Evolutionary conservation across 2,113 vertebrate species (phyloP), one percentile per base, ranked within the genome.

Genomic region (Hoplias malabaricus): DNA sequence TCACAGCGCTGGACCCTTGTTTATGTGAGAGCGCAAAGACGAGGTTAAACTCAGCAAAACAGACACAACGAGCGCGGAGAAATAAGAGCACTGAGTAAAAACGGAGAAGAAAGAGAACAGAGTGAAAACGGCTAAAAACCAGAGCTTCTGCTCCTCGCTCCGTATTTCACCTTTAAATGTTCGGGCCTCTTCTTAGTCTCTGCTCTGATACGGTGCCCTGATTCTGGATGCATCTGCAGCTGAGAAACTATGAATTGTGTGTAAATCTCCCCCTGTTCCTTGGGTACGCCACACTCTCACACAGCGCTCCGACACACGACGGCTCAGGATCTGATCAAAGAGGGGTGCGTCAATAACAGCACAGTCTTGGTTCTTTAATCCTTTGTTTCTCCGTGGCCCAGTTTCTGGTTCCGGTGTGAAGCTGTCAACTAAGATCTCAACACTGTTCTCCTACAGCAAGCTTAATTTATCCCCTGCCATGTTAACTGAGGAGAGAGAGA

Each of bases 301-400:
- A 19, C 11, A 3, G 1, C n/a, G 5, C 11, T 29, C 12, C 12
- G 23, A 31, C 70, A 29, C 14, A 40, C 19, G 42, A 63, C 16
- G 27, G 36, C 40, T 21, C 42, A 48, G 13, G 56, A 21, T 74
- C 21, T 62, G 71, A 74, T 74, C 57, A 31, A 31, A 29, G 25
- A 16, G 25, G 33, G 13, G 38, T 31, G 57, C 19, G 21, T 29
- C 71, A 27, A 46, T 46, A 5, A 48, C n/a, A 16, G 16, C 25
- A 69, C 13, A 31, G 31, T 31, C 2, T n/a, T 27, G 10, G 43
- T 69, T 12, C 31, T n/a, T 5, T 33, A n/a, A n/a, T 19, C 13
- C 31, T 63, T 34, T 62, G 29, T 54, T 42, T 40, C 21, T 73
- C 14, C 9, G 13, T 63, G 72, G 40, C 38, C 72, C 59, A 74